phyloP scores from a whole-genome alignment of 2,113 vertebrate genomes.

The Halcyon senegalensis region DNA sequence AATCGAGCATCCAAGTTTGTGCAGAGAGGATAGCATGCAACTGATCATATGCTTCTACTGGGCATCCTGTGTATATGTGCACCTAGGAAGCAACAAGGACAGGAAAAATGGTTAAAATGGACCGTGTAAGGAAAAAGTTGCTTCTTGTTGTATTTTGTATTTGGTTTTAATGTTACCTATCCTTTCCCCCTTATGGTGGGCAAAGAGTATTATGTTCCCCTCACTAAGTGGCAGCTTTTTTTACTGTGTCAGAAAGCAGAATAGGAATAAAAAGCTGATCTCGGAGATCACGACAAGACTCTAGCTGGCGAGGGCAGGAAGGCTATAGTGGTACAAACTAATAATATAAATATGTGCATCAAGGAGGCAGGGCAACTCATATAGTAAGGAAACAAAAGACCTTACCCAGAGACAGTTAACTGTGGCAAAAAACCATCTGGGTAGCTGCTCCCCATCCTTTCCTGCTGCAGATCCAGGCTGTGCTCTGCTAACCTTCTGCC shows the following conservation, averaged over 20 bases:
- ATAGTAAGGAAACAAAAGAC: not conserved
- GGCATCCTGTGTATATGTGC: not conserved
- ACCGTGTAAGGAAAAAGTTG: not conserved
- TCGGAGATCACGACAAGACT: not conserved
- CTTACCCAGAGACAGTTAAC: not conserved
- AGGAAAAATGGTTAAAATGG: not conserved
- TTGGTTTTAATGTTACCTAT: not conserved
- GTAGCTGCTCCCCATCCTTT: not conserved
- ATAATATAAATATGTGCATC: not conserved
- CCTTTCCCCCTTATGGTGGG: not conserved
- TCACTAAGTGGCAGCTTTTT: not conserved
- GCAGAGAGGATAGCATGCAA: not conserved
- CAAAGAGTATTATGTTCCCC: not conserved
- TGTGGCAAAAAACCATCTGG: not conserved
- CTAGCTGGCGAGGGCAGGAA: not conserved
- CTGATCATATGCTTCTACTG: not conserved
- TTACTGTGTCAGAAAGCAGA: not conserved
- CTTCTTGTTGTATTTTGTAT: not conserved
- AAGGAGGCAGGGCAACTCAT: not conserved
- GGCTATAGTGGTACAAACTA: not conserved
- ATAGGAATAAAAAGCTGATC: not conserved
- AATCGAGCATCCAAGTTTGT: not conserved
- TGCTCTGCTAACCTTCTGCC: not conserved
- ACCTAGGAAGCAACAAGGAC: not conserved
- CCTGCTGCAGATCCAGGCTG: not conserved